Base-by-base conservation (phyloP, 2,888 invertebrate genomes). In the Megastigmus dorsalis region DNA sequence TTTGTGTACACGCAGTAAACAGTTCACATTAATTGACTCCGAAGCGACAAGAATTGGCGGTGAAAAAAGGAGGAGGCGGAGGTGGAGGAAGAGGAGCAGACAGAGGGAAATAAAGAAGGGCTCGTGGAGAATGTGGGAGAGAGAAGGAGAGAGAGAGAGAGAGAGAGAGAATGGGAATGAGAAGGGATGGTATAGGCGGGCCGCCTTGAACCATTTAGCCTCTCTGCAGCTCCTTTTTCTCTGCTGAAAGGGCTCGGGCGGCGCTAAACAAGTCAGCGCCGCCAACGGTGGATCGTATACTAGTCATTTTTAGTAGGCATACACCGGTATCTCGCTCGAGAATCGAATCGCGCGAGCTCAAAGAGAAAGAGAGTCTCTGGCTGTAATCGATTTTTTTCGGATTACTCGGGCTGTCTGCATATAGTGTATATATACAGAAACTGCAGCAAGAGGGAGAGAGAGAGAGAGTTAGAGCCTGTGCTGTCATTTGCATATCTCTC, bases 401-500 rank as follows among this genome's bases (percentile, higher is more conserved):
- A 36, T 13, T 13, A 36, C 0, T 18, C 15, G 18, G 4, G 20
- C 20, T 45, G 13, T 33, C 18, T 30, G 10, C 15, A 30, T 13
- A n/a, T 6, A 50, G 33, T 13, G 30, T 18, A 30, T n/a, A n/a
- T n/a, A n/a, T 15, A 10, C 5, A 45, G n/a, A 18, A 15, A 41
- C 23, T 3, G 28, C 4, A 7, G n/a, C 13, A 45, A 45, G 62
- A 36, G 63, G n/a, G 20, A 36, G 52, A 52, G 23, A 54, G 54
- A 54, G 52, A 38, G 33, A 9, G 43, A 55, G 36, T 0, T 36
- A 50, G 68, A 67, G 66, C 48, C 30, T 63, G 73, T 55, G 66
- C 65, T 76, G 77, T 79, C 79, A 77, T 82, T 82, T 78, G 82
- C 81, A 81, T 82, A 80, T 79, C 79, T 79, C 78, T 45, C 26